Base-by-base conservation (phyloP, 1,140 invertebrate genomes). In the Diabrotica virgifera region DNA sequence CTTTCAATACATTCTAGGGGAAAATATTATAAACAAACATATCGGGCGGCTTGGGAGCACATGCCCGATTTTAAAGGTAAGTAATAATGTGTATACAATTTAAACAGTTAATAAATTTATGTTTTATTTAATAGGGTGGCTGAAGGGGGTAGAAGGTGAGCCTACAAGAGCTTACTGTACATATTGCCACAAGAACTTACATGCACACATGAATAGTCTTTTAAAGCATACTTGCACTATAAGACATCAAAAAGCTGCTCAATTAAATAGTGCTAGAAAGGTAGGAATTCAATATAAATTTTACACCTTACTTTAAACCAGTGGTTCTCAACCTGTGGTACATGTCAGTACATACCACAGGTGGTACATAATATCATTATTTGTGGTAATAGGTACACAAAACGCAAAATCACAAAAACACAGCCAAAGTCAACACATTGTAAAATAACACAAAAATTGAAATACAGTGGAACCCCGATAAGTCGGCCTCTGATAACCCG, bases 201-300 rank as follows among this genome's bases (percentile, higher is more conserved):
- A 86, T 74, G 85, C 85, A 5, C 85, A 86, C 76, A 72, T 84
- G 63, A 66, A 85, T 0, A 85, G 84, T 46, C 71, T 86, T 50
- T 64, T 85, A 13, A 86, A 85, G 61, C 85, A 86, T 56, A 85
- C 82, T 13, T 85, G 83, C 56, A 85, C 84, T 0, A 83, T 84
- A 70, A 80, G 84, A 38, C 84, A 84, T 73, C 82, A 84, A 58
- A 80, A 83, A 69, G 80, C 84, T 6, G 82, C 84, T 5, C 75
- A 78, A 69, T 53, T 74, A 14, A 71, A 77, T 66, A 72, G 68
- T 57, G 70, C 61, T 10, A 59, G 74, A 63, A 72, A 76, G 65
- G 74, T 76, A 65, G 8, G 64, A 37, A 58, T 46, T 46, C 8
- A 46, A 46, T 46, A 46, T 46, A 46, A 46, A 46, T 5, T 46